Conservation (phyloP, 2,888 invertebrate genomes). For the Microchrysa polita region DNA sequence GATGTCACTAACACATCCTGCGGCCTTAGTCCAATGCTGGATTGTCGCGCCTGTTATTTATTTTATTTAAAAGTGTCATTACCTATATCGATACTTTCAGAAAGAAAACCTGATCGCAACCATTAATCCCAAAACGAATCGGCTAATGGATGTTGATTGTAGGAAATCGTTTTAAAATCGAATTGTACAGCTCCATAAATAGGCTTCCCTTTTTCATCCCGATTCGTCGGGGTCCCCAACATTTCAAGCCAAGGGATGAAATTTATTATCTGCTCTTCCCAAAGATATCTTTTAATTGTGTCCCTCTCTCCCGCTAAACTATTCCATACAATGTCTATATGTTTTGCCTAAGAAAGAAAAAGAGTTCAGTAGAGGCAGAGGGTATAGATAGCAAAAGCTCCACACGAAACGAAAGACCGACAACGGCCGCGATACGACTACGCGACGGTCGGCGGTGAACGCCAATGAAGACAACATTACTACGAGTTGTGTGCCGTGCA, state of each 20-base stretch:
- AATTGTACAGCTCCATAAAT: conserved; percentile 24
- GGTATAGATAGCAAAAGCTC: neutral
- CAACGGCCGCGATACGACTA: no score
- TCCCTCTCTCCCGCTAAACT: conserved; percentile 8
- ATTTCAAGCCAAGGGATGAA: conserved; percentile 3
- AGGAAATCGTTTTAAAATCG: conserved; percentile 34
- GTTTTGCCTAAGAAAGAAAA: neutral
- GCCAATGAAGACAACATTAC: neutral
- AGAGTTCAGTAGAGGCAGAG: no score
- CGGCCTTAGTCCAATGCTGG: no score
- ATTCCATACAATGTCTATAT: conserved; percentile 27
- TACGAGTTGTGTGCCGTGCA: neutral
- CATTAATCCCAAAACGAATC: neutral
- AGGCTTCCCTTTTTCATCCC: neutral
- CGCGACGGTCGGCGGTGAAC: neutral
- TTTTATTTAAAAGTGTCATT: no score
- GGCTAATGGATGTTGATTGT: conserved; percentile 16
- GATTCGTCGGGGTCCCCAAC: neutral
- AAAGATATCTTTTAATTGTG: conserved; percentile 42
- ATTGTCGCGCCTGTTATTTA: no score
- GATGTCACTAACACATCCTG: no score
- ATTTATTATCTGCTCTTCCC: conserved; percentile 35
- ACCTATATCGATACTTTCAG: no score
- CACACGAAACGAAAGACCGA: neutral
- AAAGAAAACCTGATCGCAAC: no score